Conservation (phyloP, 2,113 vertebrate genomes). For the Polyodon spathula region DNA sequence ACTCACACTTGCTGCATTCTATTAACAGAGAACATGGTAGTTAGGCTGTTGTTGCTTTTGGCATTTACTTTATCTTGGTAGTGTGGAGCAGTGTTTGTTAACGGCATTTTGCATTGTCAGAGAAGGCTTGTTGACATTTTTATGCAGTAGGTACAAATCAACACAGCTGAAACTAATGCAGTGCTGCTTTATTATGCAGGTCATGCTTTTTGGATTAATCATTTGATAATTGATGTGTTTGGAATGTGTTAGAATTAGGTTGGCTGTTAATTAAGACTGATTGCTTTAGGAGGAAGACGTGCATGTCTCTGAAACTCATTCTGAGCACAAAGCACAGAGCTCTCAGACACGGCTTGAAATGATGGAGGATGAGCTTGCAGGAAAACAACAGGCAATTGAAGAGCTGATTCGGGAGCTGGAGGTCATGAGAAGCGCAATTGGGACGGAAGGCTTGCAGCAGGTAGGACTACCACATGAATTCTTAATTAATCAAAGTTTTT, state of each 20-base stretch:
- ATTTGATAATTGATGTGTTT: not conserved
- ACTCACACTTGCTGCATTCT: too few relatives aligned
- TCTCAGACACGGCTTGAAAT: constrained; percentile 48
- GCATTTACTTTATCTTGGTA: too few relatives aligned
- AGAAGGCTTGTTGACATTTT: constrained; percentile 16
- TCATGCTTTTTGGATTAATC: not conserved
- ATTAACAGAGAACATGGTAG: too few relatives aligned
- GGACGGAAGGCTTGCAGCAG: constrained; percentile 84
- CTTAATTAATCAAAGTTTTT: not conserved
- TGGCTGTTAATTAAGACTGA: constrained; percentile 43
- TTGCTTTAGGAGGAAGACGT: constrained; percentile 75
- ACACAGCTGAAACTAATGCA: constrained; percentile 29
- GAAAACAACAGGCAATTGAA: constrained; percentile 70
- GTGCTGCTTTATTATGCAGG: constrained; percentile 27
- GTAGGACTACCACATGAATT: constrained; percentile 42
- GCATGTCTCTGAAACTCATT: constrained; percentile 53
- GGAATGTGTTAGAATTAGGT: constrained; percentile 7
- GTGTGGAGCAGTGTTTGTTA: not conserved
- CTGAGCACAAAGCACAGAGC: constrained; percentile 48
- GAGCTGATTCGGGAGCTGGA: constrained; percentile 78
- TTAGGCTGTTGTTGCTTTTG: too few relatives aligned
- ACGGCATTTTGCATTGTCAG: not conserved
- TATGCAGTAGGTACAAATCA: constrained; percentile 38
- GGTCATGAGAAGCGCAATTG: constrained; percentile 71
- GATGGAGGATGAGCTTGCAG: constrained; percentile 71